Base-by-base conservation (phyloP, 2,888 invertebrate genomes). In the Drosophila fungiperda region DNA sequence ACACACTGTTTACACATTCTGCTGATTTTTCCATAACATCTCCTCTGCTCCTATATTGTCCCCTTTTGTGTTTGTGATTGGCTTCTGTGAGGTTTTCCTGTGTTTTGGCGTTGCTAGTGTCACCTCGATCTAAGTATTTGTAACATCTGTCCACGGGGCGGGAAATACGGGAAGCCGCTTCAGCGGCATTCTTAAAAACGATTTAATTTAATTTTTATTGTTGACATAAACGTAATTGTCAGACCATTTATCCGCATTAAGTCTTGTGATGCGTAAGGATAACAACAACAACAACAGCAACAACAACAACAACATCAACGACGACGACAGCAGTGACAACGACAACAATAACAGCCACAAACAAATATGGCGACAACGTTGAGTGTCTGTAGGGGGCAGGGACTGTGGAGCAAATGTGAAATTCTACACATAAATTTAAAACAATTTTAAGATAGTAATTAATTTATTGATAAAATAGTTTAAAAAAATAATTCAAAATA, bases 211-310 rank as follows among this genome's bases (percentile, higher is more conserved):
- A 83, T 83, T 86, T 83, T 90, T 88, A 89, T 80, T 86, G 82
- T 87, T 88, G 83, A 86, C 86, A 88, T 86, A 84, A 90, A 87
- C 91, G 90, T 90, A 92, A 92, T 92, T 91, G 92, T 92, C 92
- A 91, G 89, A 90, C 91, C 92, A 92, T 92, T 92, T 92, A 92
- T 92, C 91, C 92, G 92, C 89, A 92, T 92, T 92, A 92, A 89
- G 82, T 78, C 78, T 77, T 79, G 67, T 80, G 80, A 87, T 78
- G 91, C 87, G 80, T 81, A 91, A 85, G 82, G 81, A 91, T 80
- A 90, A 90, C 81, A 85, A 60, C 86, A 85, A 61, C 76, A 73
- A 32, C 66, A 72, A 54, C 69, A 73, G 29, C 63, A 65, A 54
- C 60, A 59, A 60, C 73, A 66, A 40, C 66, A 61, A 69, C 66